Conservation (phyloP, 2,113 vertebrate species). For the Thryonomys swinderianus region DNA sequence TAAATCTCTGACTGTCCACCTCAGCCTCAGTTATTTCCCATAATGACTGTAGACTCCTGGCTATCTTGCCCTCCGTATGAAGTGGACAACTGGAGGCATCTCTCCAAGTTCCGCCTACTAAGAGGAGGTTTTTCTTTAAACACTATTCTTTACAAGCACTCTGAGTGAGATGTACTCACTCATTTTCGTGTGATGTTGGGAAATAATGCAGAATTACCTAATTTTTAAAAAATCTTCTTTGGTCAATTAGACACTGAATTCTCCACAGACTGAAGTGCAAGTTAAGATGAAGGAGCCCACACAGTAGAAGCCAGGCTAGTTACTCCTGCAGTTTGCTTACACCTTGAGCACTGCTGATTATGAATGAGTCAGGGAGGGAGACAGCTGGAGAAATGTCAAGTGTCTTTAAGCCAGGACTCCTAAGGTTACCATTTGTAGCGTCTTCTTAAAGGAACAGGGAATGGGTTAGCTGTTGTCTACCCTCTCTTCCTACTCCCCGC, state of each 20-base stretch:
- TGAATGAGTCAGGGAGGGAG: not conserved
- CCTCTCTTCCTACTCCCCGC: too few relatives aligned
- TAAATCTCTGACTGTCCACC: not conserved
- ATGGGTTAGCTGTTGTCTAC: not conserved
- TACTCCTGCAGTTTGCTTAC: not conserved
- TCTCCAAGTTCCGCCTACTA: not conserved
- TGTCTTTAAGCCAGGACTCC: not conserved
- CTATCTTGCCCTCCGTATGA: not conserved
- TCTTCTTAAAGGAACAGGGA: not conserved
- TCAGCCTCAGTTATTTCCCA: not conserved
- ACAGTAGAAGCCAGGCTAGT: not conserved
- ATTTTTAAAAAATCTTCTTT: not conserved
- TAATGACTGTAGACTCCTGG: not conserved
- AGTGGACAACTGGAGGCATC: not conserved
- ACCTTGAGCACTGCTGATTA: not conserved
- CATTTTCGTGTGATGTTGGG: not conserved
- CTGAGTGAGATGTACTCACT: not conserved
- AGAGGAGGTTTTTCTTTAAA: not conserved
- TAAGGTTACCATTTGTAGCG: not conserved
- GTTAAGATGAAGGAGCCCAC: not conserved
- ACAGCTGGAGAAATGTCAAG: not conserved
- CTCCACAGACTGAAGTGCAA: not conserved
- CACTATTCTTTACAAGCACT: not conserved
- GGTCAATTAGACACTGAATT: not conserved
- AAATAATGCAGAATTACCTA: not conserved